Percentiles rank a stretch among this genome's conserved stretches.
These are phyloP conservation scores for Melinopterus prodromus DNA, from an alignment of 2,888 invertebrate genomes.

Conservation along the genomic window DNA sequence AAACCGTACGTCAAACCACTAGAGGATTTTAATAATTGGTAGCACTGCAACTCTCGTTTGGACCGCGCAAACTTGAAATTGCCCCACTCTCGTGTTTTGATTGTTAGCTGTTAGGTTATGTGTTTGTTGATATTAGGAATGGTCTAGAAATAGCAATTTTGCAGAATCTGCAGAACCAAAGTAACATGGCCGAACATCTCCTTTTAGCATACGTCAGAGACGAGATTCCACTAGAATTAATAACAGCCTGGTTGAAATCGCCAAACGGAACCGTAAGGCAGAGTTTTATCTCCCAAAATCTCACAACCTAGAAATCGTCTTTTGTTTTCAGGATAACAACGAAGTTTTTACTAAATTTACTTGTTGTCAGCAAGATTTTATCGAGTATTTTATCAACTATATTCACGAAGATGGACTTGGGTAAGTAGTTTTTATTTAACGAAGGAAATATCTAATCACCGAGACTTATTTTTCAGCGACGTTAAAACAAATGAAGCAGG, in stretches of 20 bases:
- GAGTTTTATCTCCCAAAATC: conserved; percentile 36
- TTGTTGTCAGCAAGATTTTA: conserved; percentile 52
- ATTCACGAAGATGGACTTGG: conserved; percentile 53
- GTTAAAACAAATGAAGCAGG: conserved; percentile 13
- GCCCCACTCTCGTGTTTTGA: neutral
- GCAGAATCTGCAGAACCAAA: neutral
- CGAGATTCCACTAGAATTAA: conserved; percentile 58
- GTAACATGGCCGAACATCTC: conserved; percentile 62
- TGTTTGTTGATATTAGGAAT: neutral
- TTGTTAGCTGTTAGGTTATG: neutral
- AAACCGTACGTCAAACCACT: neutral
- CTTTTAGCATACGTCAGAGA: conserved; percentile 62
- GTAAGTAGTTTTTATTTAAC: conserved; percentile 44
- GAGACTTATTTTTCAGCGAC: conserved; percentile 17
- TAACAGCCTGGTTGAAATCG: conserved; percentile 55
- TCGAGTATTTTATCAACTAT: conserved; percentile 56
- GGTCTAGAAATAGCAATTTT: conserved; percentile 4
- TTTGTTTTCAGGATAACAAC: conserved; percentile 15
- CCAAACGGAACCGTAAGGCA: conserved; percentile 27
- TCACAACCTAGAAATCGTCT: neutral
- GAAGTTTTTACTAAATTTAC: conserved; percentile 34
- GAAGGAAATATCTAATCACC: neutral
- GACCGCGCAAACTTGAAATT: too few relatives aligned
- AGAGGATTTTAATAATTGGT: neutral
- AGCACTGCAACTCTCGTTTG: neutral